Base-by-base conservation (phyloP, 2,113 vertebrate genomes). In the Oryzias melastigma region DNA sequence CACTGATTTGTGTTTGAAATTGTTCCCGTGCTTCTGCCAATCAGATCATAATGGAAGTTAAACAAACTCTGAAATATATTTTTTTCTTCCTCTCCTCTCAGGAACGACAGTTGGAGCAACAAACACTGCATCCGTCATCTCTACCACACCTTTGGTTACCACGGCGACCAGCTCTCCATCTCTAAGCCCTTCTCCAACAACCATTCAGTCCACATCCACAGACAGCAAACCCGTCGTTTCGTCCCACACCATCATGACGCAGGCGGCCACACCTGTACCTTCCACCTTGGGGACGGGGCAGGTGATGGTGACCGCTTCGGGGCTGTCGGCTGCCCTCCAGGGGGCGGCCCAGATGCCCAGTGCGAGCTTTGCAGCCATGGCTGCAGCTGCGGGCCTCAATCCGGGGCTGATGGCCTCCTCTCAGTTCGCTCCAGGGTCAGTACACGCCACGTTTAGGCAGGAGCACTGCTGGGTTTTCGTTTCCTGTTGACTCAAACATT, bases 381-480 rank as follows among this genome's bases (percentile, higher is more conserved):
- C 97, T 47, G 96, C 96, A 5, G 97, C 96, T 13, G 96, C 96
- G 3, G 96, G 97, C 4, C 93, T 98, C 24, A 95, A 90, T 88
- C 95, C 96, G n/a, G 94, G 94, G 71, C 91, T 98, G 77, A 98
- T 98, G 95, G 93, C 95, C 24, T 93, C 96, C 71, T 95, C 96
- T 0, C 95, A 98, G 92, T 99, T 98, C 64, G 75, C 94, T 60
- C 92, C 93, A 85, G 96, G 96, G 96, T 99, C 87, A 91, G 95
- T 78, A 44, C 15, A 12, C n/a, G 24, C 18, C 7, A 6, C 18
- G 12, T 44, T 54, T 12, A 54, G 15, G 46, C 6, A 18, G 18
- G 16, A 44, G 12, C 0, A 48, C 14, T 49, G 2, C 16, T 59
- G 22, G 17, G n/a, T 1, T 19, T 19, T 61, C 5, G 1, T 56